phyloP scores from a whole-genome alignment of 2,888 invertebrate species.

The Pycnomerus fuliginosus region DNA sequence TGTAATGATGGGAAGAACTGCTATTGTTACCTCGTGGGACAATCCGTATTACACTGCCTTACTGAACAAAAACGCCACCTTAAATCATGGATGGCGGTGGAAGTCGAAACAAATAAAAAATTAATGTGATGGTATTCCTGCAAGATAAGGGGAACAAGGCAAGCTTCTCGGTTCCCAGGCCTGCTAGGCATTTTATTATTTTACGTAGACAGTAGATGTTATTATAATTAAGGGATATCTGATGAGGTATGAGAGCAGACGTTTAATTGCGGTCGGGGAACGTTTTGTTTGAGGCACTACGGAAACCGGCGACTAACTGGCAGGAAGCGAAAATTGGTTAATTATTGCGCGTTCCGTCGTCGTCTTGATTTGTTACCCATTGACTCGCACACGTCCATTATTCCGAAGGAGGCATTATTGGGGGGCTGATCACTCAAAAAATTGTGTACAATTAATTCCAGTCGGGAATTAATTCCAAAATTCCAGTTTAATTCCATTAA shows the following conservation, averaged over 20 bases:
- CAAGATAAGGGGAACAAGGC: constrained; percentile 32
- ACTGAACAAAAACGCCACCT: constrained; percentile 50
- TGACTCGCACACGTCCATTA: not conserved
- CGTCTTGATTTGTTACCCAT: constrained; percentile 10
- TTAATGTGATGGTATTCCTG: constrained; percentile 34
- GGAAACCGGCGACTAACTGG: constrained; percentile 16
- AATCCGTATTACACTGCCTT: constrained; percentile 53
- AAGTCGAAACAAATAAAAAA: constrained; percentile 41
- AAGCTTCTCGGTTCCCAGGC: constrained; percentile 41
- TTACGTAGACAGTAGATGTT: constrained; percentile 39
- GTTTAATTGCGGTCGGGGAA: constrained; percentile 39
- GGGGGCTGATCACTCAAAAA: too few species aligned
- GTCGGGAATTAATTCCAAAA: too few species aligned
- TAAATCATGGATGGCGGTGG: constrained; percentile 47
- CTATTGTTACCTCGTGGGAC: constrained; percentile 52
- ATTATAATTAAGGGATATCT: constrained; percentile 50
- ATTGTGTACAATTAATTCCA: too few species aligned
- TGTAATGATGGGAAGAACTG: constrained; percentile 54
- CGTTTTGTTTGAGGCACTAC: constrained; percentile 25
- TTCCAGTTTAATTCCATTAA: too few species aligned
- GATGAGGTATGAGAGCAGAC: constrained; percentile 47
- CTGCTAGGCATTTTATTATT: constrained; percentile 45
- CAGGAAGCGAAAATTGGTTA: constrained; percentile 39
- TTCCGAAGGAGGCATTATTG: not conserved
- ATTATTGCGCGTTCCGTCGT: constrained; percentile 18